Evolutionary conservation across 2,113 vertebrate genomes (phyloP).

Genomic region (Sander lucioperca): DNA sequence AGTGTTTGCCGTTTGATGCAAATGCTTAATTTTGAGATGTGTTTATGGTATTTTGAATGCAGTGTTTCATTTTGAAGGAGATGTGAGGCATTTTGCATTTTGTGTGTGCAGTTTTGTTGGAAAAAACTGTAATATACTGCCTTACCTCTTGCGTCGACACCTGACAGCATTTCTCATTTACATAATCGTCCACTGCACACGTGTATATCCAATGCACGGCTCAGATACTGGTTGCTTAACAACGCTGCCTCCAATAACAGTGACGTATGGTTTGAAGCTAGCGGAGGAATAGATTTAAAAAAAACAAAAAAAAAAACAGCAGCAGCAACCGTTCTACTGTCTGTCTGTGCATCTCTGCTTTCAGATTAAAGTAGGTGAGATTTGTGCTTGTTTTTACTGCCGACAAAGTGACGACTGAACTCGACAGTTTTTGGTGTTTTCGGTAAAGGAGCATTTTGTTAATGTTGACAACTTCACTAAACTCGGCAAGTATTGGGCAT

Average conservation of each 20-base stretch:
- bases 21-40: too few species aligned
- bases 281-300: slow-evolving; percentile 66
- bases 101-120: too few species aligned
- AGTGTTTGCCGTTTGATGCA: too few species aligned
- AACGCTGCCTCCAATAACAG: slow-evolving; percentile 78
- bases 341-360: background rate
- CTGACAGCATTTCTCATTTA: slow-evolving; percentile 53
- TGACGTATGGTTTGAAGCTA: slow-evolving; percentile 53
- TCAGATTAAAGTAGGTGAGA: background rate
- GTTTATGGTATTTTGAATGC: too few species aligned
- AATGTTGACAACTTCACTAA: background rate
- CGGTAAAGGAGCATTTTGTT: background rate
- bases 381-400: background rate
- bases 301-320: background rate
- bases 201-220: slow-evolving; percentile 70
- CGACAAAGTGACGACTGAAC: background rate
- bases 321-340: too few species aligned
- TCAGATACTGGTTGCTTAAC: slow-evolving; percentile 74
- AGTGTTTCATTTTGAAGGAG: too few species aligned
- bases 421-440: background rate
- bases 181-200: slow-evolving; percentile 30
- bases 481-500: background rate
- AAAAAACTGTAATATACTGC: background rate
- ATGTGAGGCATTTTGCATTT: too few species aligned
- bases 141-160: slow-evolving; percentile 14